These are phyloP conservation scores for Astatoreochromis straeleni DNA, from an alignment of 2,113 vertebrate genomes.

Conservation along the genomic window DNA sequence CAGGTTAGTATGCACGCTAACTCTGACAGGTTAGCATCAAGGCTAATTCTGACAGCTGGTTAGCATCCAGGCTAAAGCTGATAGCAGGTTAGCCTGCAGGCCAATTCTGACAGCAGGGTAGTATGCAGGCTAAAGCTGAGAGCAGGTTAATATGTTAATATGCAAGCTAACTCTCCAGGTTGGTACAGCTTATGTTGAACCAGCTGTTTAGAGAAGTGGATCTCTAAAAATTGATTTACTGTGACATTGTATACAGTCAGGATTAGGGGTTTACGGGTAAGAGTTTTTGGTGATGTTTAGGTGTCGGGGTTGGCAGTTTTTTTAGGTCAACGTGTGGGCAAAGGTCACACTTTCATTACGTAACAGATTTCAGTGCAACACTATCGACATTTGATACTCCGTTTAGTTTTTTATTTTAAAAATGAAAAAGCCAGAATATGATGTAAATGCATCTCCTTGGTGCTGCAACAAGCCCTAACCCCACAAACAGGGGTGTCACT, in stretches of 20 bases:
- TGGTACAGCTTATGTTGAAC: not conserved
- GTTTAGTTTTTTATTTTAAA: not conserved
- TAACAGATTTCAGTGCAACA: not conserved
- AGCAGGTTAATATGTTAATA: conserved; percentile 44
- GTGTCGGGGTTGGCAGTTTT: not conserved
- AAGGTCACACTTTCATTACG: not conserved
- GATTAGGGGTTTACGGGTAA: not conserved
- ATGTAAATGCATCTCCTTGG: not conserved
- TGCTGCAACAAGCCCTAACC: not conserved
- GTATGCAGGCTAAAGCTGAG: not conserved
- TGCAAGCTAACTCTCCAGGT: not conserved
- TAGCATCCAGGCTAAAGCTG: too few relatives aligned
- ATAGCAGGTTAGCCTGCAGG: not conserved
- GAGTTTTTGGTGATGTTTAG: not conserved
- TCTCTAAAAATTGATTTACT: not conserved
- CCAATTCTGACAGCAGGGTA: not conserved
- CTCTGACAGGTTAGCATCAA: too few relatives aligned
- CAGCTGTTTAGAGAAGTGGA: not conserved
- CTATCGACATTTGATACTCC: not conserved
- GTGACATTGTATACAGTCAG: not conserved
- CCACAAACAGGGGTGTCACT: not conserved
- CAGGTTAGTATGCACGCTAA: not conserved
- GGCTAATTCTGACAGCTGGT: too few relatives aligned
- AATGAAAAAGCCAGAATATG: not conserved
- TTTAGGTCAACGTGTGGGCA: not conserved